These are phyloP conservation scores for Ceratina calcarata DNA, from an alignment of 1,140 invertebrate species.

Conservation along the genomic window DNA sequence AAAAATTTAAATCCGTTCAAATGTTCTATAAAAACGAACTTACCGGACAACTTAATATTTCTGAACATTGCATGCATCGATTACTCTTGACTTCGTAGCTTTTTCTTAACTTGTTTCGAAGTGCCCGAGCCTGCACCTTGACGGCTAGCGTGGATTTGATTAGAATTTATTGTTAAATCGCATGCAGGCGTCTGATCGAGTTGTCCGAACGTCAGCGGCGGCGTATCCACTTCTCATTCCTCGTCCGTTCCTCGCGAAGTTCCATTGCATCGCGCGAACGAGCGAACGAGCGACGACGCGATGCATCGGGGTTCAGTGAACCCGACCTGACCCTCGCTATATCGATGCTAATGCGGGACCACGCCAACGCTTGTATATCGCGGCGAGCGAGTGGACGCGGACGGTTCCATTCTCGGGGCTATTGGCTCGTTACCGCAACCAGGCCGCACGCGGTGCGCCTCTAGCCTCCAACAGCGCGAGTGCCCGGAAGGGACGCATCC, in stretches of 20 bases:
- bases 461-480: neutral
- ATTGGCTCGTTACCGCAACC: constrained; percentile 38
- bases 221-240: constrained; percentile 56
- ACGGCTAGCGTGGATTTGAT: neutral
- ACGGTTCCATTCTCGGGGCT: constrained; percentile 6
- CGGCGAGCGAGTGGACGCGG: constrained; percentile 30
- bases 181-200: constrained; percentile 8
- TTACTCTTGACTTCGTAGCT: no score
- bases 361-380: constrained; percentile 59
- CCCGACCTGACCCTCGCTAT: constrained; percentile 65
- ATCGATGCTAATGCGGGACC: constrained; percentile 66
- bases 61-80: no score
- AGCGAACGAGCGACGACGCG: neutral
- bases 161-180: constrained; percentile 1
- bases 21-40: no score
- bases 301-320: constrained; percentile 62
- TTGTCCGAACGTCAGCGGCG: constrained; percentile 48
- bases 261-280: constrained; percentile 42
- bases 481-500: constrained; percentile 39
- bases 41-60: no score
- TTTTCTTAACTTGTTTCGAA: no score
- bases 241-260: constrained; percentile 50
- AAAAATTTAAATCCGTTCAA: no score
- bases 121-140: no score
- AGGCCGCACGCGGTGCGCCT: constrained; percentile 18